These are phyloP conservation scores for Epizoanthus ramosus DNA, from an alignment of 92 coral and sea anemone species.

Conservation along the genomic window DNA sequence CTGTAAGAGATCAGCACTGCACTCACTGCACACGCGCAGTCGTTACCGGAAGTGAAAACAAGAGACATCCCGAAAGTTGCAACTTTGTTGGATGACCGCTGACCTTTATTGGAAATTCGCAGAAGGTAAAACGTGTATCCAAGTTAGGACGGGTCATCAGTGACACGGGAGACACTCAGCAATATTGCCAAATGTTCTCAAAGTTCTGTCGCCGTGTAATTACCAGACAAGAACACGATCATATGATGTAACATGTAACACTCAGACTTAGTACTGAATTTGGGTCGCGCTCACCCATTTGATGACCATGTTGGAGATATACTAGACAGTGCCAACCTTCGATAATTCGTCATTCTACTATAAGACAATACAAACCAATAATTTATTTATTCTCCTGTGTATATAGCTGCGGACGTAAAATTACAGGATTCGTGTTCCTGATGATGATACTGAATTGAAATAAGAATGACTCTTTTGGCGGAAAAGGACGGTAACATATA, in stretches of 20 bases:
- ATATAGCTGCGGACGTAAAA: slow-evolving; percentile 8
- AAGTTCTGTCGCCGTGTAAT: no score
- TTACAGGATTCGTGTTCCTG: slow-evolving; percentile 6
- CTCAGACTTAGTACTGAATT: no score
- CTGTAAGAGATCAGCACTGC: neutral
- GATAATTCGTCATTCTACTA: no score
- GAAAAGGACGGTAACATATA: no score
- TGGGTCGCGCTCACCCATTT: no score
- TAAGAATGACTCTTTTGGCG: no score
- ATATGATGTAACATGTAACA: no score
- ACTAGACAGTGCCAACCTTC: no score
- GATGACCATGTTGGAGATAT: no score
- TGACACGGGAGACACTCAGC: neutral
- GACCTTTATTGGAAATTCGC: neutral
- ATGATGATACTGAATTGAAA: no score
- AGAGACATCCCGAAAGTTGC: neutral
- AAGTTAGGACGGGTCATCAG: neutral
- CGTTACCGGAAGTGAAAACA: neutral
- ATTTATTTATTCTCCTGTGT: slow-evolving; percentile 42
- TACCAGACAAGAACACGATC: no score
- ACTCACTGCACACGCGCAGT: neutral
- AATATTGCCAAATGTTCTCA: no score
- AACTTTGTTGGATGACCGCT: neutral
- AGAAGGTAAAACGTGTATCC: neutral
- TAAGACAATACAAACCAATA: neutral